These are phyloP conservation scores for Nomia melanderi DNA, from an alignment of 1,140 invertebrate species.

Conservation along the genomic window DNA sequence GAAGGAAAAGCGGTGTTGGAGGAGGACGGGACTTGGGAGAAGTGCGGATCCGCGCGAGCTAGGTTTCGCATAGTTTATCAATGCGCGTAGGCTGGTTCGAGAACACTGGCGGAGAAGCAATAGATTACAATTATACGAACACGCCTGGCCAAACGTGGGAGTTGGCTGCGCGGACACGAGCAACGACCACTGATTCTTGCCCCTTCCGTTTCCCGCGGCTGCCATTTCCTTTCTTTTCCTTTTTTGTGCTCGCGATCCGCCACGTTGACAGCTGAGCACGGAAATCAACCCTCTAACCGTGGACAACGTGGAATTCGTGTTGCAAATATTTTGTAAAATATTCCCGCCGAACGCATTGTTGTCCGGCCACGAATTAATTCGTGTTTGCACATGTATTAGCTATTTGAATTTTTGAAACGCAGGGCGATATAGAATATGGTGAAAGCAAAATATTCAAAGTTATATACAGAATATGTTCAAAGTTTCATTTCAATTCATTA, in stretches of 20 bases:
- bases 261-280: too few relatives aligned
- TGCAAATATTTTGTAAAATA: too few relatives aligned
- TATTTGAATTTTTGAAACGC: too few relatives aligned
- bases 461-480: too few relatives aligned
- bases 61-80: conserved; percentile 70
- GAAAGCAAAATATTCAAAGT: too few relatives aligned
- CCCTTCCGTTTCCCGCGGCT: conserved; percentile 8
- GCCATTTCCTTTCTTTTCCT: neutral
- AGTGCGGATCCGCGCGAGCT: conserved; percentile 33
- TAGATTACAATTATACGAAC: conserved; percentile 76
- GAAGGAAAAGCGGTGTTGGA: neutral
- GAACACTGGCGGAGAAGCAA: conserved; percentile 64
- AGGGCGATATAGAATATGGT: too few relatives aligned
- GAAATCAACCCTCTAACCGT: neutral
- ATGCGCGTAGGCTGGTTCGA: conserved; percentile 62
- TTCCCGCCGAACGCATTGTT: too few relatives aligned
- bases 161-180: conserved; percentile 49
- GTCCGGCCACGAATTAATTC: too few relatives aligned
- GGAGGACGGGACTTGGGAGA: conserved; percentile 21
- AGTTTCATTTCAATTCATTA: too few relatives aligned
- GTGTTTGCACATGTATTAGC: too few relatives aligned
- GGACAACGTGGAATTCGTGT: too few relatives aligned
- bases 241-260: too few relatives aligned
- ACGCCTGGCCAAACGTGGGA: conserved; percentile 67
- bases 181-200: conserved; percentile 44